Evolutionary conservation across 2,797 vertebrate species (phyloP), one percentile per base, ranked within the genome.

Genomic region (Tympanoctomys barrerae): DNA sequence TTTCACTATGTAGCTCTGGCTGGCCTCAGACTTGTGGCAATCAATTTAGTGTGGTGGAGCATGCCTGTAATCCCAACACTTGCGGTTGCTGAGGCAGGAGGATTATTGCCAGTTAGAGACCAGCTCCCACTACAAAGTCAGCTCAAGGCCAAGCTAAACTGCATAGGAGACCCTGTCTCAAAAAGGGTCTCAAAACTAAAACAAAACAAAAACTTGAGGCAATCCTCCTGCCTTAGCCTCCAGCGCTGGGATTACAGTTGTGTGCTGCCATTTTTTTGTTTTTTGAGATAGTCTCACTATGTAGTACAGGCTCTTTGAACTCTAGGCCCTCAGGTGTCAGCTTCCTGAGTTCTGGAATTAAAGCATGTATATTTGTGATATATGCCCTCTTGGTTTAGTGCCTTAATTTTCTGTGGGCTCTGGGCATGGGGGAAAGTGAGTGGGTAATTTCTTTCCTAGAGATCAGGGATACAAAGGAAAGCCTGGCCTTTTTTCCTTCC

Each of bases 391-490:
- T 93, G 80, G 59, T 66, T 91, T 83, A 39, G 49, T 90, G 33
- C 16, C 52, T 81, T 84, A 52, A 46, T 94, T 89, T 96, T 36
- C 88, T 64, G 79, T 94, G 73, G 49, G 81, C 7, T 95, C 12
- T 94, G 33, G 57, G 62, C 84, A 71, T 94, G 7, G 78, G 87
- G 39, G 54, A 83, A 68, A 62, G 39, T 93, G 87, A 54, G 18
- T 33, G 59, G 62, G 28, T 61, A 62, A 49, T 81, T 89, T 57
- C 46, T 84, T 14, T 59, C 31, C 12, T 62, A 70, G 75, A 71
- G 64, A 87, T 62, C 90, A 77, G 26, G 16, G 31, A 85, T 78
- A 26, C 87, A 90, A 89, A 93, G 14, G 78, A 84, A 82, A 93
- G 2, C 9, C 57, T 42, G 9, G 19, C 39, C 12, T 46, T 8